A percentile compares a stretch with the other conserved stretches of the same genome.
These are phyloP conservation scores for Nebria brevicollis DNA, from an alignment of 2,888 invertebrate genomes.

Conservation along the genomic window DNA sequence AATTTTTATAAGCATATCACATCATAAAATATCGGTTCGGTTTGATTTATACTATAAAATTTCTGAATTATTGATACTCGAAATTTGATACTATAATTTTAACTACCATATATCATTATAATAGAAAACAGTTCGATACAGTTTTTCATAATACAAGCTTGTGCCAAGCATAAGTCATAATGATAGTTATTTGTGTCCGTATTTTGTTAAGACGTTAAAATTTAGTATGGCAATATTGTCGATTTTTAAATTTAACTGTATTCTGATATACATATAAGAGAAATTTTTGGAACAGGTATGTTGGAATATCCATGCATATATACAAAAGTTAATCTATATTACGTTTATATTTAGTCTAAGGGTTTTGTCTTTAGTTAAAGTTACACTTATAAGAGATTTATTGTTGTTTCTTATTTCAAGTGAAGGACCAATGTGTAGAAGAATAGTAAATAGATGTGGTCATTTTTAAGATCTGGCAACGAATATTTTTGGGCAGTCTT, in stretches of 20 bases:
- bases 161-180: neutral
- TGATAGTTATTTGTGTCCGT: neutral
- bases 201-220: neutral
- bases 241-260: neutral
- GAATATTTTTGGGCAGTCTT: no score
- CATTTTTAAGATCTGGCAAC: no score
- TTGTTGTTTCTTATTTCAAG: no score
- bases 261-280: neutral
- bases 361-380: no score
- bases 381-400: no score
- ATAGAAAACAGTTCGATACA: neutral
- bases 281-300: no score
- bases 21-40: neutral
- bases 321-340: neutral
- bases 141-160: neutral
- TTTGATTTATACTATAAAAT: neutral
- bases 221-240: neutral
- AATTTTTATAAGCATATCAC: neutral
- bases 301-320: neutral
- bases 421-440: no score
- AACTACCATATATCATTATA: neutral
- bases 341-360: no score
- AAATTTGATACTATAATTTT: conserved; percentile 1
- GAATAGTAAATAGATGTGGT: no score
- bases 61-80: neutral